Evolutionary conservation across 2,888 invertebrate genomes (phyloP).

Genomic region (Fragum whitleyi): DNA sequence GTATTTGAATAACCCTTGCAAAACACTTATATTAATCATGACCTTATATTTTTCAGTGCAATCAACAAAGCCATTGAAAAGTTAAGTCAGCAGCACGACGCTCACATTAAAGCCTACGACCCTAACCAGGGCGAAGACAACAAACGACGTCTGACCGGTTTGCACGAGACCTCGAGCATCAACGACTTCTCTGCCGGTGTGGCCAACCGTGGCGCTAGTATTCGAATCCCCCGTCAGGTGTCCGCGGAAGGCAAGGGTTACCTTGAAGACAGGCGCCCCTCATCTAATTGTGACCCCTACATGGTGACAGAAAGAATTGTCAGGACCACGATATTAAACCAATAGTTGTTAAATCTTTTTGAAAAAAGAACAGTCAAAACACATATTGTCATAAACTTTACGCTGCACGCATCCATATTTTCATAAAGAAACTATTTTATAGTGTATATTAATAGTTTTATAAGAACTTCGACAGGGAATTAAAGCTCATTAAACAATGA

Average conservation of each 20-base stretch:
- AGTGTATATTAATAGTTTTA: too few species aligned
- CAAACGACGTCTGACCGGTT: conserved; percentile 96
- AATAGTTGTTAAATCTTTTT: conserved; percentile 22
- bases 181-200: conserved; percentile 97
- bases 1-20: too few species aligned
- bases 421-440: too few species aligned
- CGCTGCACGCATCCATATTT: too few species aligned
- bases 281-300: conserved; percentile 85
- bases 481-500: too few species aligned
- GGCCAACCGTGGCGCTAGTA: conserved; percentile 96
- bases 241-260: conserved; percentile 95
- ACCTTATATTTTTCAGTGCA: background rate
- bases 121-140: conserved; percentile 98
- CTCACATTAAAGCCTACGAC: conserved; percentile 98
- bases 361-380: background rate
- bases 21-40: too few species aligned
- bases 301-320: conserved; percentile 80
- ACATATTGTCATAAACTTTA: too few species aligned
- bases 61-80: conserved; percentile 92
- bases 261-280: conserved; percentile 94
- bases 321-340: conserved; percentile 71
- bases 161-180: conserved; percentile 98
- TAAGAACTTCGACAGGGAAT: too few species aligned
- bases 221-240: conserved; percentile 89
- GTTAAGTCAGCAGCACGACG: conserved; percentile 94